Evolutionary conservation across 2,797 vertebrate genomes (phyloP), one percentile per base, ranked within the genome.

Genomic region (Glossophaga mutica): DNA sequence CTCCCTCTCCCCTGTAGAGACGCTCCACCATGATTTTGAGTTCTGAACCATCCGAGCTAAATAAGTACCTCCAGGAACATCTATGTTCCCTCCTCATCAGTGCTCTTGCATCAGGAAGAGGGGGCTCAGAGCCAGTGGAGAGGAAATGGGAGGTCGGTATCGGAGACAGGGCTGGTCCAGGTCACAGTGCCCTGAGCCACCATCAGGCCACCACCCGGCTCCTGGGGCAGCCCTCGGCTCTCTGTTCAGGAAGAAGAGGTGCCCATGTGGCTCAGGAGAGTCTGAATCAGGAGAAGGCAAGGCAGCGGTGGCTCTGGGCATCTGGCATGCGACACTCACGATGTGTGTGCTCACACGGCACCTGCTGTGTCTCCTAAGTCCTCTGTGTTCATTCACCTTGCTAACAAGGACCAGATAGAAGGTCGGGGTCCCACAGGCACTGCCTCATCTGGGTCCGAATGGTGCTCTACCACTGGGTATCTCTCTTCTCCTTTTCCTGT

Each of bases 41-140:
- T 37, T 52, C 22, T 34, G 52, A 57, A 2, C 11, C 3, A 0
- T 16, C 7, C 0, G 5, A 6, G 29, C 37, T n/a, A 19, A 34
- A 22, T 0, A 12, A 46, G 89, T 42, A 12, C 21, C 52, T 52
- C 8, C 1, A 21, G 59, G 48, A 12, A 10, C 5, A 0, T 21
- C 68, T 65, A 6, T 5, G 48, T 21, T 50, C 67, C 39, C 52
- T 68, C 15, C 71, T 55, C 9, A 15, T 4, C 15, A 34, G 22
- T 12, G 34, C 32, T 26, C n/a, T 76, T 50, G 11, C 7, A 0
- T 22, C 29, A 16, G 52, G 50, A 50, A 26, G 46, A 57, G 14
- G 42, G 34, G 3, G 7, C 12, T 82, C 79, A 44, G 22, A 76
- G 46, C 65, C 52, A 0, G 0, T 65, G 50, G 44, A n/a, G 42